Base-by-base conservation (phyloP, 92 coral and sea anemone species). In the Heteractis magnifica region DNA sequence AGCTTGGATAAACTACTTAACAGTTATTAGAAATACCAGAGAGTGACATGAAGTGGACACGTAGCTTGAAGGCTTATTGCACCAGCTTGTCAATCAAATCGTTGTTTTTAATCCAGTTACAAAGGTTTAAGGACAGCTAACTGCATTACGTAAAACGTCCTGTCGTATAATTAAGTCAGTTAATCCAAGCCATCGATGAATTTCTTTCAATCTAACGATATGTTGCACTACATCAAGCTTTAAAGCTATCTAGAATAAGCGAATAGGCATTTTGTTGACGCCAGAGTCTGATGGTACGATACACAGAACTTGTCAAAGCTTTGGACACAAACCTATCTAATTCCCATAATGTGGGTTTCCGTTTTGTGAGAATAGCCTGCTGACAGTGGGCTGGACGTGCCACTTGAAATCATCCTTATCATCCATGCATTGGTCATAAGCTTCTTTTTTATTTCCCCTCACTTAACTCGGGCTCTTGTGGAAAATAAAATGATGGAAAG, bases 1-100 rank as follows among this genome's bases (percentile, higher is more conserved):
- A 80, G n/a, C 76, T 81, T 70, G 52, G 51, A 68, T 65, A 81
- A 76, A 50, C 84, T 81, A 65, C 84, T 80, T 81, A 68, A 68
- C 73, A 80, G 75, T 80, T 81, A 74, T 81, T 49, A 62, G 83
- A 19, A 64, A 79, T 48, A 79, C 73, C 84, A 81, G 64, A 74
- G 52, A 70, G 11, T 81, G 73, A 79, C 73, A 68, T 26, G 23
- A 68, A 68, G 73, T 68, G 73, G 49, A 68, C 58, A 65, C 51
- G 84, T 56, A 60, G 56, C 51, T 51, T 81, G 59, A 76, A 52
- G 48, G 58, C 79, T 76, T 34, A 16, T 68, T 52, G 81, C 68
- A 59, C 10, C 52, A 13, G 51, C 70, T 1, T 71, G 84, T 81
- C 84, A 81, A 70, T 81, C 76, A 50, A 70, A 81, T 9, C 65